Evolutionary conservation across 2,888 invertebrate genomes (phyloP), one percentile per base, ranked within the genome.

Genomic region (Drosophila nr. medialis): DNA sequence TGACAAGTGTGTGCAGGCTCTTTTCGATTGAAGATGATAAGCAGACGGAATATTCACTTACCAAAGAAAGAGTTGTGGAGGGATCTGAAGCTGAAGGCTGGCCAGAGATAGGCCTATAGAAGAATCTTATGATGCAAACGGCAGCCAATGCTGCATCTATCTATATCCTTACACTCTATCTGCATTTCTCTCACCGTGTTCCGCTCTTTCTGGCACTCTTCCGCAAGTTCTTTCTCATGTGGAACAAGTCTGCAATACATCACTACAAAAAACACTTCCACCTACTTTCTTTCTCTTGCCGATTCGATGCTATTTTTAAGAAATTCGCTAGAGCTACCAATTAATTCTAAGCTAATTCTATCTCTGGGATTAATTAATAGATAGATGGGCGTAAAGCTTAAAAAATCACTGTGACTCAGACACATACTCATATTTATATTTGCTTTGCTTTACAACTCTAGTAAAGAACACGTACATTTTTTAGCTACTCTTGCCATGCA

Each of bases 1-100:
- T 29, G 77, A 81, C 81, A 78, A 78, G 61, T 77, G 77, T 40
- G 53, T 58, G 21, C 51, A 45, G 51, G 34, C n/a, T 24, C n/a
- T 24, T 53, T 64, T 30, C 24, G 56, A 60, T 64, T 59, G 27
- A 56, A 48, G 21, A 60, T 50, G 29, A 53, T 29, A 38, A 48
- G 4, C 45, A 11, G 42, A n/a, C 4, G n/a, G 21, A 29, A 30
- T n/a, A 56, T 21, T 15, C 5, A 50, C 29, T 36, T 24, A 1
- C 5, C 10, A 24, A 21, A 27, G 11, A 3, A 24, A n/a, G n/a
- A 13, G 5, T 21, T 42, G 21, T 11, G 1, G 11, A 11, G 2
- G 42, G 21, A 1, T 21, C 42, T 21, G 11, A 2, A 11, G 40
- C 10, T 40, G 2, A 42, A n/a, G 4, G n/a, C 10, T n/a, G 40